Evolutionary conservation across 1,140 invertebrate genomes (phyloP), one percentile per base, ranked within the genome.

Genomic region (Conopomorpha cramerella): DNA sequence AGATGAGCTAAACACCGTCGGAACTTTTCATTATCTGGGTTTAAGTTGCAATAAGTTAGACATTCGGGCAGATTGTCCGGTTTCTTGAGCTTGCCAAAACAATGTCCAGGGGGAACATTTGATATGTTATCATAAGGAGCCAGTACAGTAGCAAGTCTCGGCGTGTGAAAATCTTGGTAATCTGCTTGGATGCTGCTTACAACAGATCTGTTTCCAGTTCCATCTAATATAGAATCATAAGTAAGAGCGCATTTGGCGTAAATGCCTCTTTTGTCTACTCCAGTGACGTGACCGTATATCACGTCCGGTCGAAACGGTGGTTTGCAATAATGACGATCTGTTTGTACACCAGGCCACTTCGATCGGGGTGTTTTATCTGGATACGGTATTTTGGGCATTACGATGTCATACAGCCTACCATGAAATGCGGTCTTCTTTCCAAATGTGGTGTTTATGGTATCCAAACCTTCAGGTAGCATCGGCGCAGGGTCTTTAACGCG

Each of bases 391-490:
- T 65, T 59, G 10, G 64, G 62, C 57, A 76, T 62, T 10, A 65
- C 45, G 16, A 70, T 44, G 34, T 65, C 63, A 39, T 72, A 66
- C 8, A 62, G 41, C 13, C 45, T 49, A 33, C 64, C 71, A 43
- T 65, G 45, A 53, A 38, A 50, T 30, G 36, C 34, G 1, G 54
- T 58, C 43, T 60, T 51, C 39, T 52, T 71, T 14, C 81, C 81
- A 55, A 78, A 81, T 8, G 77, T 79, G 1, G 65, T 73, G 11
- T 43, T 42, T 32, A 49, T 26, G 7, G 43, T 43, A 47, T 80
- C 66, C 47, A 81, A 67, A 30, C 73, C 77, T 38, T 61, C 56
- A 8, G 81, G 80, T 26, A 82, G 44, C 53, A 77, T 76, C 16
- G 76, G 72, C 13, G 64, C 56, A 11, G 62, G 52, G 57, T 82